phyloP scores from a whole-genome alignment of 2,888 invertebrate genomes.

The Tetragnatha montana region DNA sequence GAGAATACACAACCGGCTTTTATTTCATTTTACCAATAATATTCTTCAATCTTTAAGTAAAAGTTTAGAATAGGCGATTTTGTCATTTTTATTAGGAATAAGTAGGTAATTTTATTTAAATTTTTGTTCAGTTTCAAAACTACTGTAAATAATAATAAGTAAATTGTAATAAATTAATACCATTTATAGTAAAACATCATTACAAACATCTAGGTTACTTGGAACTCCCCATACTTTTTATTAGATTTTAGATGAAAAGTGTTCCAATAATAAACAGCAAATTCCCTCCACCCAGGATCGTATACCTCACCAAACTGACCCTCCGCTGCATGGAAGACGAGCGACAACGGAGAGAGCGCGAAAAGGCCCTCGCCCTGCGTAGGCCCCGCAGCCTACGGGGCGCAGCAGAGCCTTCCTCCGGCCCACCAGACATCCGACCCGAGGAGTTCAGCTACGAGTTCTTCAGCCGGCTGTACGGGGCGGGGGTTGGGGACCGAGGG shows the following conservation, averaged over 20 bases:
- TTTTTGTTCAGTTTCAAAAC: no score
- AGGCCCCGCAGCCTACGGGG: not conserved
- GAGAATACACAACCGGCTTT: no score
- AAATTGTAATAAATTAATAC: no score
- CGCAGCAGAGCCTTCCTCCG: not conserved
- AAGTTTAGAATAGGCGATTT: no score
- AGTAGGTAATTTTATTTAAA: no score
- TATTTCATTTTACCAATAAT: no score
- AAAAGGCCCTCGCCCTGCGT: not conserved
- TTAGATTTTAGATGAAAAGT: not conserved
- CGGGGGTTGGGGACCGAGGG: conserved; percentile 1
- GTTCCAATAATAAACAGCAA: not conserved
- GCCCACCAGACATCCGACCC: conserved; percentile 3
- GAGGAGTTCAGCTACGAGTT: conserved; percentile 64
- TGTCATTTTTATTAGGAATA: no score
- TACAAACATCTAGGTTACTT: no score
- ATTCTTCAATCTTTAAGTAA: no score
- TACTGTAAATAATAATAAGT: no score
- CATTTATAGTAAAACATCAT: no score
- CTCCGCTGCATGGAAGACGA: conserved; percentile 21
- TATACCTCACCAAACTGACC: conserved; percentile 54
- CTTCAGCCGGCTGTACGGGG: conserved; percentile 48
- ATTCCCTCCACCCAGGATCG: conserved; percentile 49
- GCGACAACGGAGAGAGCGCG: conserved; percentile 24
- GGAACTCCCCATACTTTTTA: no score